Evolutionary conservation across 2,888 invertebrate genomes (phyloP), one percentile per base, ranked within the genome.

Genomic region (Exocentrus adspersus): DNA sequence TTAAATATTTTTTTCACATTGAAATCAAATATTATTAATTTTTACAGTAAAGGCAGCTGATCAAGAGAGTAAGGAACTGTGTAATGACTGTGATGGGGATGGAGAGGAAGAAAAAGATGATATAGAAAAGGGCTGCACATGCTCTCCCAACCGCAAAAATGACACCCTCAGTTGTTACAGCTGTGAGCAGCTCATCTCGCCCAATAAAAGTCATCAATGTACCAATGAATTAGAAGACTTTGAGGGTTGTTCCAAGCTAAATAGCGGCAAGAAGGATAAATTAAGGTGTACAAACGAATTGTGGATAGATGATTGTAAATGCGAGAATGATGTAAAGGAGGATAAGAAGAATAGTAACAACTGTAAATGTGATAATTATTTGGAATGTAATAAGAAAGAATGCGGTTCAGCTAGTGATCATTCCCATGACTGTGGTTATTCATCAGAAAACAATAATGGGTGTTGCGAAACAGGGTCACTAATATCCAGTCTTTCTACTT

Each of bases 381-480:
- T 46, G 20, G 57, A 46, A 19, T 57, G 30, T 61, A 61, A 45
- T 52, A 79, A 78, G 72, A 86, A 85, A 69, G 87, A 87, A 72
- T 85, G 85, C 72, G 85, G 88, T 69, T 88, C 88, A 37, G 88
- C 88, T 20, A 88, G 87, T 75, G 90, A 92, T 77, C 88, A 89
- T 78, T 90, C 90, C 42, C 90, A 91, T 80, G 95, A 95, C 83
- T 93, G 92, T 76, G 95, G 95, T 41, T 95, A 95, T 81, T 93
- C 93, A 16, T 95, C 95, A 9, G 95, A 93, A 67, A 90, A 90
- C 72, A 92, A 92, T 77, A 90, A 90, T 66, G 90, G 90, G 51
- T 88, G 87, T 79, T 89, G 88, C 76, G 88, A 88, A 71, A 89
- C 88, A 30, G 86, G 88, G 62, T 88, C 88, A 5, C 86, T 89